Percentiles rank a stretch among this genome's conserved stretches.
These are phyloP conservation scores for Cephus cinctus DNA, from an alignment of 1,140 invertebrate species.

Conservation along the genomic window DNA sequence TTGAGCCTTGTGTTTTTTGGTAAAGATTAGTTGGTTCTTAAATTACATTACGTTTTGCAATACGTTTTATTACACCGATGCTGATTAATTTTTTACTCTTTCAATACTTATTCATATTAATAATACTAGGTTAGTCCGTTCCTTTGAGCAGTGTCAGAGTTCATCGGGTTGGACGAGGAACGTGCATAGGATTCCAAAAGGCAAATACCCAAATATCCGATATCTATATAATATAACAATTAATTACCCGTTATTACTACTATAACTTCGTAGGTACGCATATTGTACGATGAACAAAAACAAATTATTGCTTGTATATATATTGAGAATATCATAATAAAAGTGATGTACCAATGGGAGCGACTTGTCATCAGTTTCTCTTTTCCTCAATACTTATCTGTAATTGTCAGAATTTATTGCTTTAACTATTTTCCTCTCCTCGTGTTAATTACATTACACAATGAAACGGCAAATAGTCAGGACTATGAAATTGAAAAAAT, in stretches of 20 bases:
- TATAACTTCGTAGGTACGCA: constrained; percentile 37
- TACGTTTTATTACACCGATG: no score
- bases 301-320: constrained; percentile 47
- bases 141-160: not conserved
- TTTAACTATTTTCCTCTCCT: no score
- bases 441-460: no score
- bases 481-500: no score
- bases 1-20: no score
- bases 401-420: no score
- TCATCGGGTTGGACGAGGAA: not conserved
- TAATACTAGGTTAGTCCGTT: no score
- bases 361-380: not conserved
- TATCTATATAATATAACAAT: constrained; percentile 25
- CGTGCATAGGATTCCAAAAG: constrained; percentile 16
- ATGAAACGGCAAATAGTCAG: no score
- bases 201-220: constrained; percentile 16
- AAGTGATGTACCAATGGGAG: constrained; percentile 42
- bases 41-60: no score
- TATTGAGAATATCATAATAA: constrained; percentile 43
- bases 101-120: no score
- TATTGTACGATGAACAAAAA: constrained; percentile 35
- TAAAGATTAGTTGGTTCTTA: no score
- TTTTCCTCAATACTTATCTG: constrained; percentile 11
- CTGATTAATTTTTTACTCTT: no score
- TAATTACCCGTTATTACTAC: constrained; percentile 29